These are phyloP conservation scores for Danio albolineatus DNA, from an alignment of 2,797 vertebrate species.

Conservation along the genomic window DNA sequence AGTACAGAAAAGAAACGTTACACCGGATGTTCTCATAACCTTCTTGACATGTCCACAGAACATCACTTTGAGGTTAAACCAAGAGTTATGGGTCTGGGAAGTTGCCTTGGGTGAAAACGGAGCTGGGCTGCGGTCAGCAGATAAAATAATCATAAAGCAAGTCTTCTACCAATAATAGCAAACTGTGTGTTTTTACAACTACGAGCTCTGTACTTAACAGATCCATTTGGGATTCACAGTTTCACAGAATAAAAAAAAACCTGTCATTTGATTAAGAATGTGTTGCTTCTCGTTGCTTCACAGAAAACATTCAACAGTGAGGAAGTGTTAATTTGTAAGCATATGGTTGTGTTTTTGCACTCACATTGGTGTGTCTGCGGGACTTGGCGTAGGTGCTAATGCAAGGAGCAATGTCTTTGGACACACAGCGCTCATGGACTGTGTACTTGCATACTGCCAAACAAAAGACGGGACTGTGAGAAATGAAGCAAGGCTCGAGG, in stretches of 20 bases:
- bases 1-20: slow-evolving; percentile 10
- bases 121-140: neutral
- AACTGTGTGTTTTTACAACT: neutral
- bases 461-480: slow-evolving; percentile 19
- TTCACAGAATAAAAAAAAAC: slow-evolving; percentile 1
- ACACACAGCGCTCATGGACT: slow-evolving; percentile 92
- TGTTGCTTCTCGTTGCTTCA: neutral
- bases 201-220: neutral
- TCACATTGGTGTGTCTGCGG: slow-evolving; percentile 87
- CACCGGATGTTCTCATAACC: slow-evolving; percentile 59
- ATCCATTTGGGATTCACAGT: neutral
- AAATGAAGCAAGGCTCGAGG: neutral
- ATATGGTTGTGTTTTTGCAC: slow-evolving; percentile 62
- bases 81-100: slow-evolving; percentile 23
- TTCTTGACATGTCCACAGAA: slow-evolving; percentile 48
- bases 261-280: neutral
- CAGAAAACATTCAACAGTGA: neutral
- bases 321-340: neutral
- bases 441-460: slow-evolving; percentile 94
- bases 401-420: slow-evolving; percentile 91
- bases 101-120: slow-evolving; percentile 32
- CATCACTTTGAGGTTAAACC: slow-evolving; percentile 41
- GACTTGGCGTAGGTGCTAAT: slow-evolving; percentile 94
- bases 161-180: neutral
- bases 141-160: slow-evolving; percentile 28